Conservation (phyloP, 1,140 invertebrate species). For the Lordiphosa mommai region DNA sequence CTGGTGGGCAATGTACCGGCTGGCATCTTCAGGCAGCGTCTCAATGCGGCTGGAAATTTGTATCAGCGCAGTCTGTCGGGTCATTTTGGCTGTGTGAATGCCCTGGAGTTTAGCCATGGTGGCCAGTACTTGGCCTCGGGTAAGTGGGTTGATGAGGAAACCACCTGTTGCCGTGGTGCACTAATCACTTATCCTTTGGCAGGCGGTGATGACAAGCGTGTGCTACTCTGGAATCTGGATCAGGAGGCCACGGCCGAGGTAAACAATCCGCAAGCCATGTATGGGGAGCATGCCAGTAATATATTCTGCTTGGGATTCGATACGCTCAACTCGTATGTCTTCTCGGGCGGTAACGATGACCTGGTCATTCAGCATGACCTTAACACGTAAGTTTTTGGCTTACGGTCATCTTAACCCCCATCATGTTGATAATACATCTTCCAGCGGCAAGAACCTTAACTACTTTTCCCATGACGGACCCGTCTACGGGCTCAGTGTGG, state of each 20-base stretch:
- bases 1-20: constrained; percentile 28
- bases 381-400: constrained; percentile 83
- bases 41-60: constrained; percentile 85
- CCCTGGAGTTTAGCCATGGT: constrained; percentile 95
- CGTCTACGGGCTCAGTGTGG: constrained; percentile 92
- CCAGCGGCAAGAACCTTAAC: constrained; percentile 86
- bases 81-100: constrained; percentile 98
- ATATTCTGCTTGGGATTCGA: constrained; percentile 96
- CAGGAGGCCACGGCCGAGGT: constrained; percentile 86
- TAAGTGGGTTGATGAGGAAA: constrained; percentile 74
- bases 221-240: constrained; percentile 93
- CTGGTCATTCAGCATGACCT: constrained; percentile 94
- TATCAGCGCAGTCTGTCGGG: constrained; percentile 91
- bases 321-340: constrained; percentile 88
- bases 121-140: constrained; percentile 93
- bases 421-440: neutral
- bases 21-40: constrained; percentile 83
- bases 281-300: constrained; percentile 92
- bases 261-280: constrained; percentile 86
- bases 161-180: constrained; percentile 33
- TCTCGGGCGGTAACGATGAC: constrained; percentile 97
- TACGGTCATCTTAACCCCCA: neutral
- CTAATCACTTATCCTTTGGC: constrained; percentile 80
- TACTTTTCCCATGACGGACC: constrained; percentile 92
- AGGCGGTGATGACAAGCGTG: constrained; percentile 92